Evolutionary conservation across 1,140 invertebrate species (phyloP).

Genomic region (Trichogramma pretiosum): DNA sequence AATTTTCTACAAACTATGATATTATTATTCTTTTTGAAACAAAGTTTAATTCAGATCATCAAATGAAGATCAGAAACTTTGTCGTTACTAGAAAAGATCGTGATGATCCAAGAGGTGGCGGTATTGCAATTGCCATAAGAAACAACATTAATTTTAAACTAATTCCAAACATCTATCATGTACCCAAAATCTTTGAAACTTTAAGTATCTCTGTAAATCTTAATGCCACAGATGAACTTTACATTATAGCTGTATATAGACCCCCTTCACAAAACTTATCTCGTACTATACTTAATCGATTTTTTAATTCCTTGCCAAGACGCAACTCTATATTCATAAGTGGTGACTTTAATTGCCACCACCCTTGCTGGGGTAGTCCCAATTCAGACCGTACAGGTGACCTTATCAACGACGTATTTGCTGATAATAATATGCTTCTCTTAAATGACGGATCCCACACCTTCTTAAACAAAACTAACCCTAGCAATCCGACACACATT

Average conservation of each 20-base stretch:
- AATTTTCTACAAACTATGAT: background rate
- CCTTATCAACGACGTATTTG: background rate
- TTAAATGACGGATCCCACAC: background rate
- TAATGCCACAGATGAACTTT: background rate
- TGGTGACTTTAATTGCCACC: conserved; percentile 3
- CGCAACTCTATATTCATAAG: background rate
- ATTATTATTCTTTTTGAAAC: background rate
- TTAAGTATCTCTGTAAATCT: background rate
- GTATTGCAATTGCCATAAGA: background rate
- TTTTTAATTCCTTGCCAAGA: background rate
- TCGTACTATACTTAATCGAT: too few relatives aligned
- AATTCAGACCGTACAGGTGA: background rate
- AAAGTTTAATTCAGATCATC: background rate
- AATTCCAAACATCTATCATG: background rate
- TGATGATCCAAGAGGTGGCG: background rate
- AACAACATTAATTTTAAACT: background rate
- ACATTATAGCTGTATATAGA: background rate
- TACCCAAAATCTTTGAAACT: background rate
- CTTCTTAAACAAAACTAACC: background rate
- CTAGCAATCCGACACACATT: background rate
- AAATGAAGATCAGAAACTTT: background rate
- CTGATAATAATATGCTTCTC: background rate
- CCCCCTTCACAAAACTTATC: background rate
- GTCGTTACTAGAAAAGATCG: background rate
- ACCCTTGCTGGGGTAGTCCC: background rate